Conservation (phyloP, 2,113 vertebrate species). For the Malurus melanocephalus region DNA sequence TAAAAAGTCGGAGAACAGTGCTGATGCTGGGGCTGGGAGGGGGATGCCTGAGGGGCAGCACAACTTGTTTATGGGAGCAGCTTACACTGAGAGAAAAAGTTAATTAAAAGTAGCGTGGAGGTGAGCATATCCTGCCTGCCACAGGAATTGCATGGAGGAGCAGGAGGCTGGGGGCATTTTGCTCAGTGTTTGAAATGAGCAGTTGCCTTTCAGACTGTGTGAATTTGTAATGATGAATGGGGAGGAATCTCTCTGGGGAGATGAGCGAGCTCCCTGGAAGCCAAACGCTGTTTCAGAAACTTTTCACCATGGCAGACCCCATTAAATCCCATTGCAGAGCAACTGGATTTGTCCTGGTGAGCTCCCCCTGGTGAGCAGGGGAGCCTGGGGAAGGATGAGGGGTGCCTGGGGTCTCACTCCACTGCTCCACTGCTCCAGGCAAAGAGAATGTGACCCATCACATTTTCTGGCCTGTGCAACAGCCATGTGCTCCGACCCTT, state of each 20-base stretch:
- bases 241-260: background rate
- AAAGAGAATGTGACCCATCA: background rate
- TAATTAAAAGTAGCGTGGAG: background rate
- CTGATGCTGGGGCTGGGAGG: background rate
- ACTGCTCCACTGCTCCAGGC: background rate
- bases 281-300: background rate
- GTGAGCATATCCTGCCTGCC: background rate
- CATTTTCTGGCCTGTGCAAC: background rate
- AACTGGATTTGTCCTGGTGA: background rate
- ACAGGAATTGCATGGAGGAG: background rate
- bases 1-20: background rate
- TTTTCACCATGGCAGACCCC: background rate
- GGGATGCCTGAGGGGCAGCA: background rate
- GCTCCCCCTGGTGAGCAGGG: background rate
- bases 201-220: background rate
- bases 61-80: background rate
- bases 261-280: background rate
- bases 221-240: background rate
- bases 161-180: background rate
- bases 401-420: background rate
- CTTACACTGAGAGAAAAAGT: background rate
- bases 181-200: background rate
- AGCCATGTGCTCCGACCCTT: background rate
- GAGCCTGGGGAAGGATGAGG: background rate
- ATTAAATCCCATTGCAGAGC: background rate